A percentile compares a stretch with the other conserved stretches of the same genome.
These are phyloP conservation scores for Campoplex capitator DNA, from an alignment of 2,888 invertebrate genomes.

Conservation along the genomic window DNA sequence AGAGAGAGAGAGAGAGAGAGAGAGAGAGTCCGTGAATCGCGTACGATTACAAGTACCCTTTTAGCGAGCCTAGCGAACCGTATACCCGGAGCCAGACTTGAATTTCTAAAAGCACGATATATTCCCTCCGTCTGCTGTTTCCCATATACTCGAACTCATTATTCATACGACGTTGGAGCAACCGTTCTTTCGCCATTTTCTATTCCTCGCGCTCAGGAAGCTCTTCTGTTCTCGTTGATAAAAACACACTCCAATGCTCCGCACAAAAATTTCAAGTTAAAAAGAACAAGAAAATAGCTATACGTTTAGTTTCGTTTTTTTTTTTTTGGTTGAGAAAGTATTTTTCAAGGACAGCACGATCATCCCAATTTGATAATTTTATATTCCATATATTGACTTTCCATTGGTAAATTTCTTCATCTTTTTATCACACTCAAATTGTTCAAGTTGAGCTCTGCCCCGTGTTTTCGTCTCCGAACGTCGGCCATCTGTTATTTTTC, in stretches of 20 bases:
- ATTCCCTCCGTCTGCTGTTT: not conserved
- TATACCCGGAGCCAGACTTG: conserved; percentile 40
- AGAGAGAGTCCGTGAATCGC: conserved; percentile 16
- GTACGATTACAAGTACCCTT: conserved; percentile 30
- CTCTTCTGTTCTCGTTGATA: conserved; percentile 2
- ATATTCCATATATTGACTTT: not conserved
- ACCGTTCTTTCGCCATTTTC: conserved; percentile 19
- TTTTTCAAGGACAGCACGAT: not conserved
- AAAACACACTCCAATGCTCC: not conserved
- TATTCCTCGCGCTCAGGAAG: not conserved
- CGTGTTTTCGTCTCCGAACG: not conserved
- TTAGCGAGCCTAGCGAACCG: conserved; percentile 48
- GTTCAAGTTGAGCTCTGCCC: not conserved
- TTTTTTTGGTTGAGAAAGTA: not conserved
- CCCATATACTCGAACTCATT: conserved; percentile 42
- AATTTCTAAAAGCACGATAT: conserved; percentile 59
- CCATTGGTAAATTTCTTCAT: not conserved
- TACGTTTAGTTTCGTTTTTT: not conserved
- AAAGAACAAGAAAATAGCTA: not conserved
- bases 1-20: conserved; percentile 21
- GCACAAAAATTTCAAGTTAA: not conserved
- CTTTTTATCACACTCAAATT: not conserved
- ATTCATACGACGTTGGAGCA: conserved; percentile 41
- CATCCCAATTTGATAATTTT: not conserved
- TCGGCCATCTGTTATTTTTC: not conserved